Evolutionary conservation across 2,888 invertebrate genomes (phyloP).

Genomic region (Synanthedon myopaeformis): DNA sequence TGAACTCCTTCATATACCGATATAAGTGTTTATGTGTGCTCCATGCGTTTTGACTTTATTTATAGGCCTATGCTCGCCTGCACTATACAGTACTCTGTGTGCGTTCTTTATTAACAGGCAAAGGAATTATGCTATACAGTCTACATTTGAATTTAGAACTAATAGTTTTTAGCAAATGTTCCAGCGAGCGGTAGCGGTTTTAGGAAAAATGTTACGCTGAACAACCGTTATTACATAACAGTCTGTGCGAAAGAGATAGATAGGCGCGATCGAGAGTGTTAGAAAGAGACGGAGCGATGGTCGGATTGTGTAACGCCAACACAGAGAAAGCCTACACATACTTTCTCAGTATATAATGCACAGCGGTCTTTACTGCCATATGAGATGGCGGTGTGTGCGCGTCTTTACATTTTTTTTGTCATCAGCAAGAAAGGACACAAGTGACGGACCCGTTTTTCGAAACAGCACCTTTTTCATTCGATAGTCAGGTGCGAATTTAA

Average conservation of each 20-base stretch:
- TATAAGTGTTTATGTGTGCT: conserved; percentile 29
- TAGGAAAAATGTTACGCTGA: conserved; percentile 61
- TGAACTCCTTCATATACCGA: conserved; percentile 16
- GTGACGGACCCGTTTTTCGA: conserved; percentile 33
- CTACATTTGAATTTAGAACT: background rate
- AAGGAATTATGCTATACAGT: background rate
- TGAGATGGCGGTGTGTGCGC: conserved; percentile 38
- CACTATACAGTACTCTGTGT: conserved; percentile 11
- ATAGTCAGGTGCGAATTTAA: conserved; percentile 26
- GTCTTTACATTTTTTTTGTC: conserved; percentile 49
- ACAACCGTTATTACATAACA: conserved; percentile 69
- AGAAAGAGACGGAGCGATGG: conserved; percentile 34
- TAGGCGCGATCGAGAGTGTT: conserved; percentile 17
- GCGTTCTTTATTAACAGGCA: conserved; percentile 4
- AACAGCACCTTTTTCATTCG: conserved; percentile 31
- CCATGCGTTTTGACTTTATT: conserved; percentile 55
- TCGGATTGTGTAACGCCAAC: conserved; percentile 59
- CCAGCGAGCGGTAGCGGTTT: conserved; percentile 30
- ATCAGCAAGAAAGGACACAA: conserved; percentile 45
- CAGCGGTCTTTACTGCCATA: conserved; percentile 24
- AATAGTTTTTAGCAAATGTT: background rate
- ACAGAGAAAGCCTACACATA: conserved; percentile 65
- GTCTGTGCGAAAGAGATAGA: conserved; percentile 36
- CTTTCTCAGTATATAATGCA: conserved; percentile 49
- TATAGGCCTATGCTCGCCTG: conserved; percentile 34